These are phyloP conservation scores for Paramisgurnus dabryanus DNA, from an alignment of 2,113 vertebrate species.

Conservation along the genomic window DNA sequence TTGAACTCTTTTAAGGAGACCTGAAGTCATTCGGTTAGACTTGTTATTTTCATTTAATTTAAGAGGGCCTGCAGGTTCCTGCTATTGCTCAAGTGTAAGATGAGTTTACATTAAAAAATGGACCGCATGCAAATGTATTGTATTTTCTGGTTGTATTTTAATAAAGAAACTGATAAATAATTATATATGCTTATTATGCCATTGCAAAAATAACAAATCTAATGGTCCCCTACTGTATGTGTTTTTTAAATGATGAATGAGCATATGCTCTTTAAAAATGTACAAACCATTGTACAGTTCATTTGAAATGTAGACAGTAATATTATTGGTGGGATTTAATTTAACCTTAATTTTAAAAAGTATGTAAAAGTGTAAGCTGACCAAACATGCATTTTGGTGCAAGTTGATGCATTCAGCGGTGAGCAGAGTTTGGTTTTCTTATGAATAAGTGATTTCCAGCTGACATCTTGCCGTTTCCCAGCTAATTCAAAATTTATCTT, in stretches of 20 bases:
- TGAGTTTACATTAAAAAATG: too few relatives aligned
- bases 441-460: background rate
- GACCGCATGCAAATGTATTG: too few relatives aligned
- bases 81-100: too few relatives aligned
- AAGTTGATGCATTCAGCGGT: background rate
- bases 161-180: too few relatives aligned
- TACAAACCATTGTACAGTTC: slow-evolving; percentile 1
- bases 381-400: background rate
- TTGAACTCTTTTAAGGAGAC: too few relatives aligned
- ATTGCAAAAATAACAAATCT: too few relatives aligned
- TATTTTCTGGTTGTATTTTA: too few relatives aligned
- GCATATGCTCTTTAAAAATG: background rate
- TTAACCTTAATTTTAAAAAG: background rate
- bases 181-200: too few relatives aligned
- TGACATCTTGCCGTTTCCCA: background rate
- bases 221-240: background rate
- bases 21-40: too few relatives aligned
- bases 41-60: too few relatives aligned
- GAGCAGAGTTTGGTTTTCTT: background rate
- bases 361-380: background rate
- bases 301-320: slow-evolving; percentile 6
- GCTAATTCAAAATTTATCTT: slow-evolving; percentile 36
- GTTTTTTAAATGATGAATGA: background rate
- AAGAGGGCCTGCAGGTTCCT: too few relatives aligned
- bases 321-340: slow-evolving; percentile 1